phyloP scores from a whole-genome alignment of 1,140 invertebrate species.

The Drosophila sucinea region DNA sequence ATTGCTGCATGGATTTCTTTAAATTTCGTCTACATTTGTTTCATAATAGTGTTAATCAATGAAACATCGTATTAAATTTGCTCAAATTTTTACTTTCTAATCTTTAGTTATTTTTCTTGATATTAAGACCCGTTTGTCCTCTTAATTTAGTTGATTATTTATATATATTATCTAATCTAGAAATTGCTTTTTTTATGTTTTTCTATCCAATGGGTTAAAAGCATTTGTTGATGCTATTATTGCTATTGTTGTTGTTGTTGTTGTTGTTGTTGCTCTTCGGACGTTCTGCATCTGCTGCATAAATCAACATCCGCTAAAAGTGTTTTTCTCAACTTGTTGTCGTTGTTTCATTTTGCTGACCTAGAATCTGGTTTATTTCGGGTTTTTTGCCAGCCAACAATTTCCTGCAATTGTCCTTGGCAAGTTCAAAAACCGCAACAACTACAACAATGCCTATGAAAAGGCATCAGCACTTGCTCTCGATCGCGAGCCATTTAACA shows the following conservation, averaged over 20 bases:
- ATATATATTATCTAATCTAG: neutral
- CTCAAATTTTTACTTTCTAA: neutral
- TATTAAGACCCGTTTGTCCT: neutral
- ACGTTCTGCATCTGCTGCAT: constrained; percentile 59
- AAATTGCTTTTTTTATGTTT: neutral
- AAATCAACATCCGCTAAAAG: constrained; percentile 59
- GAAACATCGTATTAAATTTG: neutral
- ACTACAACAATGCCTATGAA: neutral
- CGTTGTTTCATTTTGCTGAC: constrained; percentile 39
- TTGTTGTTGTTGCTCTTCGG: constrained; percentile 11
- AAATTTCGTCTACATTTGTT: too few species aligned
- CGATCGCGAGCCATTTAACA: constrained; percentile 41
- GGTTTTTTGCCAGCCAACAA: constrained; percentile 64
- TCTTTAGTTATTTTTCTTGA: neutral
- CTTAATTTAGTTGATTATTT: neutral
- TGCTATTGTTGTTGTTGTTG: constrained; percentile 10
- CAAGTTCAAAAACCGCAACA: constrained; percentile 55
- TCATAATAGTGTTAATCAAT: neutral
- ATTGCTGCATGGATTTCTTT: too few species aligned
- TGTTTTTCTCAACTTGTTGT: constrained; percentile 43
- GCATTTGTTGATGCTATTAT: neutral
- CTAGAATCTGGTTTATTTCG: constrained; percentile 62
- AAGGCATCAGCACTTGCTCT: constrained; percentile 37
- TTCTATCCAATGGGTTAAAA: neutral
- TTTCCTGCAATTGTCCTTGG: constrained; percentile 67